A percentile compares a stretch with the other conserved stretches of the same genome.
Evolutionary conservation across 2,113 vertebrate species (phyloP).

Genomic region (Alectura lathami): DNA sequence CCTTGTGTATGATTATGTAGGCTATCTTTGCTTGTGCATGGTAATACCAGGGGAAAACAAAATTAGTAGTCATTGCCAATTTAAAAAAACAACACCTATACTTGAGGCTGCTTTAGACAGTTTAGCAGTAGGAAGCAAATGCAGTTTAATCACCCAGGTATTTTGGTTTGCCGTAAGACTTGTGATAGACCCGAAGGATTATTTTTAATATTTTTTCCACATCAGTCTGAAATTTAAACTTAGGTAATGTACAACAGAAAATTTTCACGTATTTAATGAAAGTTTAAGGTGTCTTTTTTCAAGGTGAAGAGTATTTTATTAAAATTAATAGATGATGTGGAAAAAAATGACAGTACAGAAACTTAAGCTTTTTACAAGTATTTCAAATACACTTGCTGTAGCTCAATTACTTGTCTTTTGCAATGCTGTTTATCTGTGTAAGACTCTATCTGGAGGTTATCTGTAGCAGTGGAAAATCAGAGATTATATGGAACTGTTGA

Average conservation of each 20-base stretch:
- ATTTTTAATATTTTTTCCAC: neutral
- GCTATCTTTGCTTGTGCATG: neutral
- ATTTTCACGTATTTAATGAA: neutral
- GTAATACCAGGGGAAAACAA: neutral
- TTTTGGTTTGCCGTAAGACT: neutral
- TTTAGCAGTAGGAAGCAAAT: neutral
- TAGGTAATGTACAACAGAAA: neutral
- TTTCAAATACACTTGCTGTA: neutral
- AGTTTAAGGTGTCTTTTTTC: neutral
- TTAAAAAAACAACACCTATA: neutral
- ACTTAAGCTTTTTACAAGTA: neutral
- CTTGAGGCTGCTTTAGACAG: neutral
- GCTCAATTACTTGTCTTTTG: neutral
- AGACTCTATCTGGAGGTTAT: neutral
- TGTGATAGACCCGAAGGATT: neutral
- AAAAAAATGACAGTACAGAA: neutral
- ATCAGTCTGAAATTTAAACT: neutral
- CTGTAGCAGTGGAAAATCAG: neutral
- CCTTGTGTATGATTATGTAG: neutral
- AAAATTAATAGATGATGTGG: neutral
- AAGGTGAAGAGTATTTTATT: neutral
- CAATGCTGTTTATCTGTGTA: neutral
- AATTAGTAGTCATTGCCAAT: neutral
- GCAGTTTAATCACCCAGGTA: neutral
- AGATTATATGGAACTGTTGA: neutral